phyloP scores from a whole-genome alignment of 2,888 invertebrate species.

The Empis livida region DNA sequence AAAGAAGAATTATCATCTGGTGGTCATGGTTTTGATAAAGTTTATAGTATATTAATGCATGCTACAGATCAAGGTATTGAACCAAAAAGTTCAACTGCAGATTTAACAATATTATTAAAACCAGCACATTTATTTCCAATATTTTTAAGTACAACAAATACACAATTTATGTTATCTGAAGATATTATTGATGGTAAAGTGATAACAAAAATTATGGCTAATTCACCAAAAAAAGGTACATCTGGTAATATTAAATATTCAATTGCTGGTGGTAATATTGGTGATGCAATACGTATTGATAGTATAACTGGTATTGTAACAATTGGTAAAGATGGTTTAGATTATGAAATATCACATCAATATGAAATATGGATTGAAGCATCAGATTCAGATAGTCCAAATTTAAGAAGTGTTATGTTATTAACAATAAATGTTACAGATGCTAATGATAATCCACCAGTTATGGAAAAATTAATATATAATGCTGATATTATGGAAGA shows the following conservation, averaged over 20 bases:
- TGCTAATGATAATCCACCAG: conserved; percentile 82
- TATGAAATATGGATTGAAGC: conserved; percentile 92
- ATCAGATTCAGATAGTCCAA: conserved; percentile 68
- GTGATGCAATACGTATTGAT: conserved; percentile 73
- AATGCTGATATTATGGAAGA: conserved; percentile 79
- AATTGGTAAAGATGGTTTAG: conserved; percentile 65
- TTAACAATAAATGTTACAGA: conserved; percentile 83
- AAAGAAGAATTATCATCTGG: conserved; percentile 48
- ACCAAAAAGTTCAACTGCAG: conserved; percentile 57
- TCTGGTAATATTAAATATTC: conserved; percentile 59
- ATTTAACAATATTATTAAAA: conserved; percentile 63
- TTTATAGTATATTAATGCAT: conserved; percentile 59
- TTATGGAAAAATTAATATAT: conserved; percentile 67
- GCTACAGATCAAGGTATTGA: conserved; percentile 68
- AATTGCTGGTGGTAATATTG: conserved; percentile 89
- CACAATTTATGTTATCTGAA: conserved; percentile 66
- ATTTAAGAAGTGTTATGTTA: conserved; percentile 64
- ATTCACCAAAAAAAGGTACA: conserved; percentile 64
- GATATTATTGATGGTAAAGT: conserved; percentile 63
- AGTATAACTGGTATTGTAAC: conserved; percentile 65
- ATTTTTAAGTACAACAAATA: conserved; percentile 55
- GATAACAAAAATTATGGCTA: conserved; percentile 64
- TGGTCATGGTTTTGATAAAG: conserved; percentile 41
- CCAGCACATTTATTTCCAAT: conserved; percentile 67
- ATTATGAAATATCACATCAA: conserved; percentile 68